Evolutionary conservation across 2,113 vertebrate species (phyloP).

Genomic region (Hemibagrus wyckioides): DNA sequence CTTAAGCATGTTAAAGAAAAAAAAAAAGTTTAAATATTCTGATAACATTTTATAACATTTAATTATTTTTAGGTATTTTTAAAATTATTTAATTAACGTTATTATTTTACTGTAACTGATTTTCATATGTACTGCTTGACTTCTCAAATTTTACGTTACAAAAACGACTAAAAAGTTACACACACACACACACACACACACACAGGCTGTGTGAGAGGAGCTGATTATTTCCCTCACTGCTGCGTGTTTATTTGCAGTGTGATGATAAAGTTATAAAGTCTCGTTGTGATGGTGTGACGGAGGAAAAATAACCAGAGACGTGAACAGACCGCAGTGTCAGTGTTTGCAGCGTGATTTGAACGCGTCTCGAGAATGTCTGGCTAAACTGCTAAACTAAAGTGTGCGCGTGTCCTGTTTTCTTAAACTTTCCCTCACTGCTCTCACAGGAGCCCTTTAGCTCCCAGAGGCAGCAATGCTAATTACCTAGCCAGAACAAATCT

Average conservation of each 20-base stretch:
- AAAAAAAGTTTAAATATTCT: too few relatives aligned
- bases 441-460: conserved; percentile 47
- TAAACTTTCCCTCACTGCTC: conserved; percentile 51
- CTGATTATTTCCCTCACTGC: background rate
- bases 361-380: conserved; percentile 39
- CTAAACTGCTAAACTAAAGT: conserved; percentile 18
- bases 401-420: conserved; percentile 48
- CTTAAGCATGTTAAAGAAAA: background rate
- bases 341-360: conserved; percentile 32
- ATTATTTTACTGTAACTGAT: too few relatives aligned
- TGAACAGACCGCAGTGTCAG: background rate
- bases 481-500: conserved; percentile 39
- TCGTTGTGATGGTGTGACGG: background rate
- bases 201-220: background rate
- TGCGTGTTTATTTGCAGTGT: background rate
- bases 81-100: too few relatives aligned
- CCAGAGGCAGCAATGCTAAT: conserved; percentile 43
- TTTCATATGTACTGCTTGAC: too few relatives aligned
- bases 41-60: too few relatives aligned
- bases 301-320: conserved; percentile 28
- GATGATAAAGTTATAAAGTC: background rate
- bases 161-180: too few relatives aligned
- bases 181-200: background rate
- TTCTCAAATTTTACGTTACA: too few relatives aligned
- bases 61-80: too few relatives aligned